Conservation (phyloP, 2,113 vertebrate genomes). For the Piliocolobus tephrosceles region DNA sequence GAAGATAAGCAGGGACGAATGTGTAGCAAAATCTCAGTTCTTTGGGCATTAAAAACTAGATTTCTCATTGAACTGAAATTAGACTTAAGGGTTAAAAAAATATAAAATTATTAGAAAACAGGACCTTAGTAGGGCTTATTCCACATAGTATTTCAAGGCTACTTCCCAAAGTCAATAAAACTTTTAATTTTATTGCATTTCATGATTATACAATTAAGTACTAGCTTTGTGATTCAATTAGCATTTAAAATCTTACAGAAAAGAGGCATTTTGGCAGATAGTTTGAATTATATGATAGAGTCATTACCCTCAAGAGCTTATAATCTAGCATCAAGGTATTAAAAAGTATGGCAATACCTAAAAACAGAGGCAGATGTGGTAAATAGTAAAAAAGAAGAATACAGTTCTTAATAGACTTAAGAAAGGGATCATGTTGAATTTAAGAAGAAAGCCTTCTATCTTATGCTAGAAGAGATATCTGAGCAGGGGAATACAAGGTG, state of each 20-base stretch:
- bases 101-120: constrained; percentile 20
- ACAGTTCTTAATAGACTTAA: background rate
- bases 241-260: background rate
- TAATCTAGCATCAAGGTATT: constrained; percentile 9
- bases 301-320: background rate
- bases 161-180: constrained; percentile 27
- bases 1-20: background rate
- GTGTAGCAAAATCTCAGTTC: constrained; percentile 8
- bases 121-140: background rate
- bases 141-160: background rate
- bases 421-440: constrained; percentile 10
- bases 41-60: constrained; percentile 6
- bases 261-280: background rate
- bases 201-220: constrained; percentile 17
- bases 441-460: background rate
- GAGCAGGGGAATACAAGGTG: background rate
- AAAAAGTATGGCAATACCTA: background rate
- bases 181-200: constrained; percentile 37
- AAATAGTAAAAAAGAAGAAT: background rate
- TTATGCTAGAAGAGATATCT: background rate
- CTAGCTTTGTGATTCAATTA: constrained; percentile 33
- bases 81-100: background rate
- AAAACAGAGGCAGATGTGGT: background rate
- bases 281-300: background rate
- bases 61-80: background rate